Base-by-base conservation (phyloP, 2,888 invertebrate genomes). In the Acronicta alni region DNA sequence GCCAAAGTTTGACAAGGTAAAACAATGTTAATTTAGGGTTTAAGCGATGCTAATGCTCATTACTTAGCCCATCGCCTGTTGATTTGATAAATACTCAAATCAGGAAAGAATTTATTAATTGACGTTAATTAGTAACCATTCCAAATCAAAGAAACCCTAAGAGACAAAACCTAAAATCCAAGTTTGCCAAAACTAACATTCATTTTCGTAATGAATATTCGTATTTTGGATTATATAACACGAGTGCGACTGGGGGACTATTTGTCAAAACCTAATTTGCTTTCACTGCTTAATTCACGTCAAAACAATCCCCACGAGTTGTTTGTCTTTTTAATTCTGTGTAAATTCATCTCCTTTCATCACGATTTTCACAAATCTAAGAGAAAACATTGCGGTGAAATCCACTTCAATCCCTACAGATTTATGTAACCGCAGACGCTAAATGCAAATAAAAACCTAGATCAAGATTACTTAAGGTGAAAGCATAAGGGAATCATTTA, bases 361-460 rank as follows among this genome's bases (percentile, higher is more conserved):
- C 45, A 65, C 49, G 55, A 67, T 62, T 61, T 57, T 62, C 43
- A 58, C 59, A 71, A 71, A 71, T 60, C 44, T 51, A 51, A 64
- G 44, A 63, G 67, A 80, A 75, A 80, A 76, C 74, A 72, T 72
- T 84, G 85, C 81, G 82, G 83, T 76, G 72, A 77, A 69, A n/a
- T n/a, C 73, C 69, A 52, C 58, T 72, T 53, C 64, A 74, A 78
- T 77, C 75, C 59, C 60, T 71, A 75, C 49, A 75, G 66, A 67
- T 81, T 86, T 81, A 82, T 75, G 79, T 75, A 81, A 83, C 75
- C 79, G 71, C 80, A 85, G 56, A 59, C 15, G 26, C 41, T 39
- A 59, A n/a, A 55, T 49, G 51, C 30, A 57, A 45, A 71, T 66
- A 71, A 68, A 75, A 61, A 67, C 71, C 57, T 68, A 60, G 47